Base-by-base conservation (phyloP, 1,140 invertebrate species). In the Zaprionus camerounensis region DNA sequence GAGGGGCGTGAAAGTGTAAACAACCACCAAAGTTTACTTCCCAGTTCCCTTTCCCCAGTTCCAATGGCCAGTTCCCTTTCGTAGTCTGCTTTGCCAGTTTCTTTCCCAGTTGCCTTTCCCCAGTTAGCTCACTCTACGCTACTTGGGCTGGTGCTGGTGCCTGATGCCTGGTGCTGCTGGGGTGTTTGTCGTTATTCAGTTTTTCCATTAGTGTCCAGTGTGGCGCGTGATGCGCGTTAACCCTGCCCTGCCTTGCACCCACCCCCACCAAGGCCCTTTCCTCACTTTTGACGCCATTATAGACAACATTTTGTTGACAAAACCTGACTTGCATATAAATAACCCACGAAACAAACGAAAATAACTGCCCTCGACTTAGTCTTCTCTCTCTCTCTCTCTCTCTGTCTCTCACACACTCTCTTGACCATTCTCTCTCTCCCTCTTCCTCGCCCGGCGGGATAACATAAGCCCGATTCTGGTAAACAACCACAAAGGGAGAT, bases 321-420 rank as follows among this genome's bases (percentile, higher is more conserved):
- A 76, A 82, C 85, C 85, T 90, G 85, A 90, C 85, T 90, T 82
- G 85, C 85, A 90, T 85, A 90, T 90, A 90, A 90, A 90, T 90
- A 90, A 81, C 71, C 78, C 69, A 78, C 69, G 85, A 85, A 84
- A 74, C 75, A 79, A 82, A 87, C 81, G 71, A 71, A 88, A 81
- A 88, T 74, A 80, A 58, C 71, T 59, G 70, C 24, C 41, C 17
- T 55, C 46, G 56, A 61, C 70, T 26, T 44, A 24, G 63, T n/a
- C 5, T 3, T 6, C 51, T 51, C 20, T 22, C 9, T 12, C 20
- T 22, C 24, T 28, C 51, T 3, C 49, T 12, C 9, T 2, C 51
- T 51, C 20, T 22, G 1, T 12, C 20, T 22, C 24, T 28, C 51
- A 2, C 13, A 5, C 36, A 31, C 26, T 2, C 63, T 46, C n/a